Base-by-base conservation (phyloP, 2,113 vertebrate species). In the Tetraodon nigroviridis region DNA sequence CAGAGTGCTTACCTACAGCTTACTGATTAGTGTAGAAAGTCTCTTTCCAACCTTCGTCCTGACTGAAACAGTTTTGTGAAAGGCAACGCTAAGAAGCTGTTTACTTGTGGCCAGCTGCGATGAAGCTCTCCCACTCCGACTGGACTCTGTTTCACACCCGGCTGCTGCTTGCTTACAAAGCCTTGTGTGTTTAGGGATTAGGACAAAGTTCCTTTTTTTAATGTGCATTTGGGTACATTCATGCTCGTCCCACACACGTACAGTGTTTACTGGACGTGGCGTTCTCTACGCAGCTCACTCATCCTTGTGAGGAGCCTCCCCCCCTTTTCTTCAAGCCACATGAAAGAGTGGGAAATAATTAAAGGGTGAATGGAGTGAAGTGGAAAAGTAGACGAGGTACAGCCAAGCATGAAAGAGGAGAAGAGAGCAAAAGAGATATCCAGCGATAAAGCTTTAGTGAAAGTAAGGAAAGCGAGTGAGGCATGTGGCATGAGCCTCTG, bases 311-410 rank as follows among this genome's bases (percentile, higher is more conserved):
- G 13, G 67, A 37, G 44, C 48, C 54, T 48, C 58, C 59, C 51
- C 21, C 61, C 7, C n/a, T 54, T 71, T 60, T 63, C 57, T 68
- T 68, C 40, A 57, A 16, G 41, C 56, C 18, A 6, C 62, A 47
- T 54, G 63, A 45, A 54, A 68, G 61, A 73, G 67, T 64, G 69
- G 72, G 56, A 67, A 74, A 79, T 73, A 70, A 83, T 81, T 75
- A 67, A 50, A 17, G 42, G 51, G 20, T 69, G 56, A 69, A 58
- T 22, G 16, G 65, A 60, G 41, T 41, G 64, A 69, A 76, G 75
- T 69, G 75, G 69, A 72, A 71, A 78, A 76, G 77, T 70, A 68
- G 73, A 81, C 73, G 76, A 86, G 79, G 73, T 70, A 71, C 65
- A 58, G 75, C 68, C 61, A 52, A 65, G 71, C 64, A 77, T 73